These are phyloP conservation scores for Mylabris sibirica DNA, from an alignment of 2,888 invertebrate species.

Conservation along the genomic window DNA sequence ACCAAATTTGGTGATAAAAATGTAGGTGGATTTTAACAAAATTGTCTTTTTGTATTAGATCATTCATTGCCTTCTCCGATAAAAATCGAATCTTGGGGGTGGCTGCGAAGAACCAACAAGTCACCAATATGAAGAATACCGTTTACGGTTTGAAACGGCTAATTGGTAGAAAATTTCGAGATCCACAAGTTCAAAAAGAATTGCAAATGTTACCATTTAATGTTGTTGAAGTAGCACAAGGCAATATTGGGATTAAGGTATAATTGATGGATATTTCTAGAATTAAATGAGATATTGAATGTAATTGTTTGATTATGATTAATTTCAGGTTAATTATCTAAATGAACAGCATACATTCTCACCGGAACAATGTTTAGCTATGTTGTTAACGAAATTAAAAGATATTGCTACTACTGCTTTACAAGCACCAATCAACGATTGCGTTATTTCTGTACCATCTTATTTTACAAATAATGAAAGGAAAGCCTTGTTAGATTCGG, in stretches of 20 bases:
- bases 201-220: conserved; percentile 80
- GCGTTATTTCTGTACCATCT: conserved; percentile 92
- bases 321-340: conserved; percentile 77
- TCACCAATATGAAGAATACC: conserved; percentile 97
- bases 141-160: conserved; percentile 92
- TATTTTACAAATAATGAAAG: conserved; percentile 96
- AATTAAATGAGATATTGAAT: neutral
- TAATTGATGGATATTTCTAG: conserved; percentile 36
- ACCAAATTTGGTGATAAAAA: conserved; percentile 39
- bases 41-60: conserved; percentile 65
- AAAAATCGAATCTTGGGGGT: conserved; percentile 94
- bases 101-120: conserved; percentile 95
- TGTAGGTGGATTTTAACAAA: conserved; percentile 36
- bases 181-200: conserved; percentile 88
- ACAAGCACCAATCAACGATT: conserved; percentile 91
- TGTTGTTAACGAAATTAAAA: conserved; percentile 96
- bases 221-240: conserved; percentile 78
- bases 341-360: conserved; percentile 85
- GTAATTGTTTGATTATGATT: conserved; percentile 17
- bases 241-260: conserved; percentile 87
- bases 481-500: conserved; percentile 89
- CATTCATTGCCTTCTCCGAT: conserved; percentile 94
- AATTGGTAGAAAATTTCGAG: conserved; percentile 88
- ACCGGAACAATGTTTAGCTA: conserved; percentile 95
- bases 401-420: conserved; percentile 86